A percentile compares a stretch with the other conserved stretches of the same genome.
Conservation (phyloP, 2,113 vertebrate genomes). For the Balaenoptera acutorostrata region DNA sequence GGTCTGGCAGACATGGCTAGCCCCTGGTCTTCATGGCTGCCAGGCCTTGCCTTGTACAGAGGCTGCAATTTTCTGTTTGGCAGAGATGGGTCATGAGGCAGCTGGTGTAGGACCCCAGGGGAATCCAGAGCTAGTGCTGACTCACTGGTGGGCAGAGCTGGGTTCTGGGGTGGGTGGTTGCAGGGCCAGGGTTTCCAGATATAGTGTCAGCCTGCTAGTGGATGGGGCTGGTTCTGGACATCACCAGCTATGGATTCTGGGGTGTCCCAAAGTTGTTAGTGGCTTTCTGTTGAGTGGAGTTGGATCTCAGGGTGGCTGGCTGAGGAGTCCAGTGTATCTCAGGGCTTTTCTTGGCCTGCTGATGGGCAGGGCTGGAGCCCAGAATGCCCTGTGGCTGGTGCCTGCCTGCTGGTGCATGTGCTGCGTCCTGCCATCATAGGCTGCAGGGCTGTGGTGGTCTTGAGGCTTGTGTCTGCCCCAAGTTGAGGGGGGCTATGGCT, state of each 20-base stretch:
- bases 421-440: neutral
- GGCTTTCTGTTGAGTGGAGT: neutral
- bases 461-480: neutral
- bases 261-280: neutral
- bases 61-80: neutral
- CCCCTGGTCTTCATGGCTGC: neutral
- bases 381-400: neutral
- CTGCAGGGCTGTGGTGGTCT: neutral
- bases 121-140: neutral
- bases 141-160: neutral
- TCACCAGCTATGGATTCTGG: neutral
- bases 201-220: neutral
- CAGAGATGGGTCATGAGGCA: neutral
- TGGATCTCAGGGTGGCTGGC: neutral
- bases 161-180: neutral
- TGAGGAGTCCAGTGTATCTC: neutral
- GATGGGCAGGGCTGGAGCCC: neutral
- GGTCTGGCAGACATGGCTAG: neutral
- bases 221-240: neutral
- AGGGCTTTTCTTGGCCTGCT: neutral
- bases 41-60: neutral
- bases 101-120: neutral
- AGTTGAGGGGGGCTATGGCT: neutral
- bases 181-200: neutral
- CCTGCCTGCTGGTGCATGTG: neutral